phyloP scores from a whole-genome alignment of 2,797 vertebrate genomes.

The Gymnothorax reevesii region DNA sequence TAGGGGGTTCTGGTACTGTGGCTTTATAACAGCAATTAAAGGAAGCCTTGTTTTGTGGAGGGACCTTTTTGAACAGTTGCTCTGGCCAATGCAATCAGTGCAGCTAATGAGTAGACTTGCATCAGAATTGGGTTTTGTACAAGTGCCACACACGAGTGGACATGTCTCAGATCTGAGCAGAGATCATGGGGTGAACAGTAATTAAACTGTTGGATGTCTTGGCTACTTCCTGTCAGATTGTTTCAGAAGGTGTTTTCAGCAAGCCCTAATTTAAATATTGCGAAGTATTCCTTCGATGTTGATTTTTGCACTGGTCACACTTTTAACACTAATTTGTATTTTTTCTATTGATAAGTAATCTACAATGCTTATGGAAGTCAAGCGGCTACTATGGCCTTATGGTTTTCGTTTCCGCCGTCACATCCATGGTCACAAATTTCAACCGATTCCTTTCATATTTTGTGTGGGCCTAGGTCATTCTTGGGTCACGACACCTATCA shows the following conservation, averaged over 20 bases:
- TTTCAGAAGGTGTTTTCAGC: neutral
- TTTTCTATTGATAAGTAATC: neutral
- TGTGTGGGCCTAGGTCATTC: too few relatives aligned
- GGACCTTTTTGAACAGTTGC: constrained; percentile 38
- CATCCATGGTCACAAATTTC: too few relatives aligned
- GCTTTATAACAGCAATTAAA: constrained; percentile 25
- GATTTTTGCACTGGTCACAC: neutral
- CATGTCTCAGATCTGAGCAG: neutral
- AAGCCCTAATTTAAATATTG: neutral
- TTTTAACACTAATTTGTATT: constrained; percentile 10
- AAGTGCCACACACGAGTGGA: constrained; percentile 3
- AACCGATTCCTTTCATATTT: too few relatives aligned
- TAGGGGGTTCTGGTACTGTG: constrained; percentile 23
- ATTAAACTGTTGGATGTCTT: neutral
- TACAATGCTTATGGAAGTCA: too few relatives aligned
- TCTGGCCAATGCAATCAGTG: constrained; percentile 41
- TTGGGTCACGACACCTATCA: too few relatives aligned
- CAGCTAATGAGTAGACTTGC: constrained; percentile 35
- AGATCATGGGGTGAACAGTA: neutral
- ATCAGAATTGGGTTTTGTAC: constrained; percentile 6
- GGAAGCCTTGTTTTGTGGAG: constrained; percentile 30
- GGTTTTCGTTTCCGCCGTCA: too few relatives aligned
- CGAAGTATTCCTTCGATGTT: neutral
- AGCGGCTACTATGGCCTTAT: too few relatives aligned
- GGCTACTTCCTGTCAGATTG: neutral